Evolutionary conservation across 2,888 invertebrate genomes (phyloP).

Genomic region (Pinctada fucata): DNA sequence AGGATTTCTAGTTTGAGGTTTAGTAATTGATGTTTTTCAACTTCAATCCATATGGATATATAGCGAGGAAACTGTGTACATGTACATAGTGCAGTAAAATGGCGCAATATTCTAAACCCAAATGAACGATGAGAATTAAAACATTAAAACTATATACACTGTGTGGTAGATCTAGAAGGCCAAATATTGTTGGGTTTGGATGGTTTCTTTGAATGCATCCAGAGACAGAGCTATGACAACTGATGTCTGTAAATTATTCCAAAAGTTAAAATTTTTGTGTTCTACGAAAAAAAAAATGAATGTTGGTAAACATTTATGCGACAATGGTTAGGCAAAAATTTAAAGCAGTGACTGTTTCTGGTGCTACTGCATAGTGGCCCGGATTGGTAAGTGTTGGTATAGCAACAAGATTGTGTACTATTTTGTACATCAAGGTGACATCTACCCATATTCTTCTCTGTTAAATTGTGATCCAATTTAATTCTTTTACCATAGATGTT

Average conservation of each 20-base stretch:
- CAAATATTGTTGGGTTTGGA: not conserved
- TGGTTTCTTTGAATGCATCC: constrained; percentile 2
- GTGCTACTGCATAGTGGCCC: not conserved
- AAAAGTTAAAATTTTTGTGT: not conserved
- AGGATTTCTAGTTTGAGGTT: no score
- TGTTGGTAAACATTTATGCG: not conserved
- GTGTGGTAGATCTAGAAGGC: not conserved
- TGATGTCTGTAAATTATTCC: not conserved
- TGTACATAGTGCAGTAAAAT: not conserved
- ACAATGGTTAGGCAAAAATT: not conserved
- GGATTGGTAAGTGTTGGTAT: not conserved
- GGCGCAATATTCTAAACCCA: not conserved
- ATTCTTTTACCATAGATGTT: constrained; percentile 3
- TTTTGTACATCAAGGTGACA: constrained; percentile 21
- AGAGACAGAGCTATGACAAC: not conserved
- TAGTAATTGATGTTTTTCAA: no score
- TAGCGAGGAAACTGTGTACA: not conserved
- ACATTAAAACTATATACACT: not conserved
- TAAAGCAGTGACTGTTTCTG: constrained; percentile 1
- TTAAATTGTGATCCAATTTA: constrained; percentile 13
- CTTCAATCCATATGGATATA: not conserved
- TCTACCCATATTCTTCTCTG: constrained; percentile 8
- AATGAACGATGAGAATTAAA: not conserved
- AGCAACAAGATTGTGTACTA: not conserved
- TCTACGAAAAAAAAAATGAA: not conserved